Evolutionary conservation across 2,797 vertebrate species (phyloP).

Genomic region (Notamacropus eugenii): DNA sequence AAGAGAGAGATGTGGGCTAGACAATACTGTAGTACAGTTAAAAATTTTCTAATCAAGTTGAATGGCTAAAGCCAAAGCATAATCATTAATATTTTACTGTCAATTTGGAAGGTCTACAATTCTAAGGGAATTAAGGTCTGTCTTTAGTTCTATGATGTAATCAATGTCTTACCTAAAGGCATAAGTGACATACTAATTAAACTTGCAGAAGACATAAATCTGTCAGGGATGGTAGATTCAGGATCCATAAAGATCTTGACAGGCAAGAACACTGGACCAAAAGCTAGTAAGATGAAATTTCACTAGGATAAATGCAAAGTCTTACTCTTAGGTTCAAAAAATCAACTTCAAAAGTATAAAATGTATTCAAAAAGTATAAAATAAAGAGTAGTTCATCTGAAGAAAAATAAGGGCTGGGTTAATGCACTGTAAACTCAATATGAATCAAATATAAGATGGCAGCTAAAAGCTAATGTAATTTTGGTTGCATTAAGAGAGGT

Average conservation of each 20-base stretch:
- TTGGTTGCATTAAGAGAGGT: not conserved
- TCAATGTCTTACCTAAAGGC: not conserved
- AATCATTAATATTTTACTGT: not conserved
- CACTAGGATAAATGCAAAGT: not conserved
- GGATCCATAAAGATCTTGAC: not conserved
- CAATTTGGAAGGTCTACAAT: not conserved
- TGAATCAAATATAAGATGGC: not conserved
- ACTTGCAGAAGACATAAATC: not conserved
- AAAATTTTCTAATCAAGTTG: not conserved
- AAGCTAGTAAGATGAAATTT: not conserved
- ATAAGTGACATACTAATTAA: not conserved
- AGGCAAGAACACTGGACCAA: not conserved
- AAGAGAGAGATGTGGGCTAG: not conserved
- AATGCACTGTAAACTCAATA: not conserved
- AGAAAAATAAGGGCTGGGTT: not conserved
- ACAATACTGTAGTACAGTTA: not conserved
- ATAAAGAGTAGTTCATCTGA: not conserved
- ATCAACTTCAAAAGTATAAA: not conserved
- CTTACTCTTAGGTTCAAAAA: not conserved
- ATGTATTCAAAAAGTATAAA: not conserved
- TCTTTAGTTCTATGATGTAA: not conserved
- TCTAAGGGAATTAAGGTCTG: not conserved
- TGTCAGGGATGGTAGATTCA: not conserved
- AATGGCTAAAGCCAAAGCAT: not conserved
- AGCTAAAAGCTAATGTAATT: not conserved